These are phyloP conservation scores for Drosophila emarginata DNA, from an alignment of 2,888 invertebrate genomes.

Conservation along the genomic window DNA sequence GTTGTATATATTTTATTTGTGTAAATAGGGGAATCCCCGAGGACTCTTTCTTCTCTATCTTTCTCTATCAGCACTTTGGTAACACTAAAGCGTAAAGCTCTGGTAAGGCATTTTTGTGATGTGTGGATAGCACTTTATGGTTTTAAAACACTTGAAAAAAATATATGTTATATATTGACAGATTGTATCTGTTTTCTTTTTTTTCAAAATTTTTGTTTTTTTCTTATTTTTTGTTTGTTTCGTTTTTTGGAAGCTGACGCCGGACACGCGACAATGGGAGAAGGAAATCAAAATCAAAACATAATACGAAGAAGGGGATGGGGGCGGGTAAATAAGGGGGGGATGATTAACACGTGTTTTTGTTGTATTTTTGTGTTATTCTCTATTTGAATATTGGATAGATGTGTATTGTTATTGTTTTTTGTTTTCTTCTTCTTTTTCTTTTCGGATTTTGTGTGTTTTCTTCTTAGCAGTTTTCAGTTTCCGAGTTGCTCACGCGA, in stretches of 20 bases:
- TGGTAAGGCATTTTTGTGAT: slow-evolving; percentile 64
- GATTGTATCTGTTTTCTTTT: not conserved
- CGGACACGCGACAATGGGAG: slow-evolving; percentile 13
- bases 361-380: not conserved
- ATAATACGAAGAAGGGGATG: not conserved
- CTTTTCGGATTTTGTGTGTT: slow-evolving; percentile 26
- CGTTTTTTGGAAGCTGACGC: slow-evolving; percentile 14
- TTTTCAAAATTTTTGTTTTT: slow-evolving; percentile 5
- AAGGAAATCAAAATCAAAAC: slow-evolving; percentile 15
- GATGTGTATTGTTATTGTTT: slow-evolving; percentile 16
- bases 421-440: slow-evolving; percentile 18
- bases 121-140: slow-evolving; percentile 56
- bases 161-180: slow-evolving; percentile 42
- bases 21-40: slow-evolving; percentile 22
- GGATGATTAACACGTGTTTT: slow-evolving; percentile 7
- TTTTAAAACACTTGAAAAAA: slow-evolving; percentile 50
- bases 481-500: slow-evolving; percentile 74
- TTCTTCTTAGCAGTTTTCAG: slow-evolving; percentile 48
- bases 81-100: slow-evolving; percentile 72
- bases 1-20: slow-evolving; percentile 14
- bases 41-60: slow-evolving; percentile 29
- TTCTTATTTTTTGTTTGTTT: slow-evolving; percentile 16
- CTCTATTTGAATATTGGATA: not conserved
- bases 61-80: slow-evolving; percentile 52
- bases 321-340: slow-evolving; percentile 1